phyloP scores from a whole-genome alignment of 2,113 vertebrate genomes.

The Xiphorhynchus elegans region DNA sequence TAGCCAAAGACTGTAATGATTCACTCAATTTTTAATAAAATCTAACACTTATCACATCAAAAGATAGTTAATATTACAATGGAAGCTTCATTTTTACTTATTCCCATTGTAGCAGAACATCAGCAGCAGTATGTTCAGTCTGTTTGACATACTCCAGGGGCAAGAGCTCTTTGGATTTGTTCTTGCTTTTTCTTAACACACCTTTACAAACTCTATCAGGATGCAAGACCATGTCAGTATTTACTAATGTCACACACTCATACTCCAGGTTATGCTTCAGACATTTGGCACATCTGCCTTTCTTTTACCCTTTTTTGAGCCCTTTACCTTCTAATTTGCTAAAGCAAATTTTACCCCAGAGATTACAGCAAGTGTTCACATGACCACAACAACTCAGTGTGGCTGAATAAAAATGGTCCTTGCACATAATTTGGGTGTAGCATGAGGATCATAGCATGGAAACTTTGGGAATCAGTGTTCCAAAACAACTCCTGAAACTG shows the following conservation, averaged over 20 bases:
- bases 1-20: neutral
- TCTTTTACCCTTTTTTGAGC: neutral
- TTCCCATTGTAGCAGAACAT: neutral
- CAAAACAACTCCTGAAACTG: neutral
- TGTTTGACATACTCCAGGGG: neutral
- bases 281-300: neutral
- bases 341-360: neutral
- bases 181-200: neutral
- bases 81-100: neutral
- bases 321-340: neutral
- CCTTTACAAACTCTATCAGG: neutral
- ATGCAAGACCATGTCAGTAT: neutral
- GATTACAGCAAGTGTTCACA: neutral
- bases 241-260: neutral
- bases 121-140: neutral
- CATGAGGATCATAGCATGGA: neutral
- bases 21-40: neutral
- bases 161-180: neutral
- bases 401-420: neutral
- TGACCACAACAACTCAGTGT: neutral
- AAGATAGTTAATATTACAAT: neutral
- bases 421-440: neutral
- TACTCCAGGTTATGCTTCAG: neutral
- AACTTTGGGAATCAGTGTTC: neutral
- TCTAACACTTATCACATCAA: neutral